These are phyloP conservation scores for Cynocephalus volans DNA, from an alignment of 2,113 vertebrate genomes.

Conservation along the genomic window DNA sequence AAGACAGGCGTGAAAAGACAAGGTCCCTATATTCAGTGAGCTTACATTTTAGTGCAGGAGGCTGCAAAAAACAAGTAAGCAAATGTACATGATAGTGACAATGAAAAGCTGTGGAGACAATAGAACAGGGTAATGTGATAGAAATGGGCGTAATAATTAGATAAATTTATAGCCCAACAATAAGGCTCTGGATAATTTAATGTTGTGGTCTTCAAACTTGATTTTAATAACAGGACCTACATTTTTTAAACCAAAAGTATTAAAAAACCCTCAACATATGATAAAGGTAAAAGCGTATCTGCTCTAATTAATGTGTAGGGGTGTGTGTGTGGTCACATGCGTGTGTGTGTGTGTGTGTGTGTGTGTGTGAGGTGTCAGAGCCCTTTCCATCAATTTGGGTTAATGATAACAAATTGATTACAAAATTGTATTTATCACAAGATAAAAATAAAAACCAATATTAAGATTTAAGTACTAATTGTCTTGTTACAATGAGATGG, in stretches of 20 bases:
- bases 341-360: not conserved
- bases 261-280: not conserved
- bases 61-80: not conserved
- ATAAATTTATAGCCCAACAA: not conserved
- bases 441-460: constrained; percentile 45
- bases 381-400: constrained; percentile 1
- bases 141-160: constrained; percentile 33
- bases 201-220: constrained; percentile 24
- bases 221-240: constrained; percentile 34
- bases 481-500: constrained; percentile 9
- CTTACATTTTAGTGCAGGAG: constrained; percentile 27
- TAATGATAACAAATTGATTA: constrained; percentile 32
- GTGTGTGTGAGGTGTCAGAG: not conserved
- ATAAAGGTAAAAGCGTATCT: not conserved
- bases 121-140: not conserved
- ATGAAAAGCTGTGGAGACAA: not conserved
- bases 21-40: not conserved
- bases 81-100: not conserved
- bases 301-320: not conserved
- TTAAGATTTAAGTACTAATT: constrained; percentile 29
- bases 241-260: constrained; percentile 26
- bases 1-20: not conserved
- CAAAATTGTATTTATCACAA: constrained; percentile 37
- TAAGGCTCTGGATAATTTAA: not conserved
- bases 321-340: not conserved